Conservation (phyloP, 2,888 invertebrate genomes). For the Ellobium chinense region DNA sequence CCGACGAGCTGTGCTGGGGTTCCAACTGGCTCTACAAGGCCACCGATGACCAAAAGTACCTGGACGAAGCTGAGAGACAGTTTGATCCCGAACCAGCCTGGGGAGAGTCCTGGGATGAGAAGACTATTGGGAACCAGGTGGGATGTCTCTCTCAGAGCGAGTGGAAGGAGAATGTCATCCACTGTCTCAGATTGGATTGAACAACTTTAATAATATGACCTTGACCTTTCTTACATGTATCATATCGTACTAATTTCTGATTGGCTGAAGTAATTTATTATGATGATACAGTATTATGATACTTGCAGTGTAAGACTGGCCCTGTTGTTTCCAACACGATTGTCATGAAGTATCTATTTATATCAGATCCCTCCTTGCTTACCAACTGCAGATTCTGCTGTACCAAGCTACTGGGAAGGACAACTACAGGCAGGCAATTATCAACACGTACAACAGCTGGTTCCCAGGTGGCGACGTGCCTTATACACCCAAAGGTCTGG, state of each 20-base stretch:
- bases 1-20: slow-evolving; percentile 69
- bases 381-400: slow-evolving; percentile 56
- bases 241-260: too few species aligned
- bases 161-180: not conserved
- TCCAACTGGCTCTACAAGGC: slow-evolving; percentile 69
- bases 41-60: slow-evolving; percentile 62
- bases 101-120: slow-evolving; percentile 70
- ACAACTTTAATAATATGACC: not conserved
- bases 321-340: too few species aligned
- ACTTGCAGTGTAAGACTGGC: too few species aligned
- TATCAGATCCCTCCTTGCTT: too few species aligned
- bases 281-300: too few species aligned
- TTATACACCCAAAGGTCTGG: slow-evolving; percentile 71
- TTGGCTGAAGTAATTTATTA: too few species aligned
- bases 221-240: too few species aligned
- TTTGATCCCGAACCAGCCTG: slow-evolving; percentile 55
- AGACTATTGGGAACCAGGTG: slow-evolving; percentile 43
- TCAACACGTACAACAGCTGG: slow-evolving; percentile 64
- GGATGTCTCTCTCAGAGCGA: not conserved
- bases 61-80: slow-evolving; percentile 56
- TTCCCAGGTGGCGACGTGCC: slow-evolving; percentile 67
- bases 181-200: not conserved
- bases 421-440: slow-evolving; percentile 61
- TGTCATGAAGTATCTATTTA: too few species aligned
- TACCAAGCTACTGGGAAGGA: slow-evolving; percentile 62